Evolutionary conservation across 2,888 invertebrate genomes (phyloP), one percentile per base, ranked within the genome.

Genomic region (Noctuana brunneofusca): DNA sequence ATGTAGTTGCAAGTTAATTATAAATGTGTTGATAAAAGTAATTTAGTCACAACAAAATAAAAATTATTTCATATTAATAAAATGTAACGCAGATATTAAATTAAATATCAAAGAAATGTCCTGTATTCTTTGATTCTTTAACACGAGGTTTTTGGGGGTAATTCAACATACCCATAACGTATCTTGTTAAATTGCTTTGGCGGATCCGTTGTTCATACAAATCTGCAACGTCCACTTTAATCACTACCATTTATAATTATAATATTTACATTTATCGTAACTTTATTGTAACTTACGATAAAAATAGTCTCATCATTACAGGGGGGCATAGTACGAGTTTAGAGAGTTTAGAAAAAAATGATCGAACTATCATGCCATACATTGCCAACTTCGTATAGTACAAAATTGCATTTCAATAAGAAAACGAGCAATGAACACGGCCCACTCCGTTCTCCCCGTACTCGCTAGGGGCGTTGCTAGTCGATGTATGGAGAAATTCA

Each of bases 131-230:
- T 53, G 58, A 58, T 48, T 41, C 27, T 8, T 38, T 49, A 18
- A 62, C 58, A 55, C 27, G 22, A 27, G 49, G 41, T 49, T 54
- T n/a, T 38, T 55, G 27, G 50, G 71, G 67, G 68, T 64, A 64
- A 73, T 72, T 68, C 48, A 57, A 78, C 87, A 80, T 89, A 89
- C 89, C 89, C 78, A 87, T 82, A 64, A 89, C 80, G 68, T 76
- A 79, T 75, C 80, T 80, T 66, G 78, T 81, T 73, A 87, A 75
- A 73, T 84, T 79, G 71, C 80, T 81, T 68, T 78, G 83, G 56
- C 77, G 81, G 70, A 77, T 80, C 73, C 78, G 79, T 65, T 83
- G 79, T 69, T 80, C 81, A 66, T 75, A 84, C 72, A 80, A 80
- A 75, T 87, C 88, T 89, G 88, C 60, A 87, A 88, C 76, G 65